Evolutionary conservation across 2,888 invertebrate species (phyloP).

Genomic region (Bombylius major): DNA sequence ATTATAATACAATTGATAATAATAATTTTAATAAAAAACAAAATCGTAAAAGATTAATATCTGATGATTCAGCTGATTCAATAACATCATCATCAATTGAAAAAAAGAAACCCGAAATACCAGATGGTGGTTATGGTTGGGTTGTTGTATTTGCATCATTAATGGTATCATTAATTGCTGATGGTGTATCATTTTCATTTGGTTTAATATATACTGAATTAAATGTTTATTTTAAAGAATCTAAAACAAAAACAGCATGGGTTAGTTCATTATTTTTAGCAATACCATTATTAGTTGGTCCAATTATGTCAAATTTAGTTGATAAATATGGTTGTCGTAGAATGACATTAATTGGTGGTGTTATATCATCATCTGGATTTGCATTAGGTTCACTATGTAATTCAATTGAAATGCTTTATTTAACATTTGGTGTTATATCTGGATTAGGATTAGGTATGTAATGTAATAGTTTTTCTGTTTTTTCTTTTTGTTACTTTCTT

Average conservation of each 20-base stretch:
- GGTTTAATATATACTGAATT: conserved; percentile 80
- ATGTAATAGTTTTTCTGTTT: neutral
- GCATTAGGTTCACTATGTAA: conserved; percentile 57
- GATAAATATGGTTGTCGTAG: conserved; percentile 74
- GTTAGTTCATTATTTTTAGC: conserved; percentile 83
- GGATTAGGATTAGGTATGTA: conserved; percentile 62
- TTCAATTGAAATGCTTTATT: conserved; percentile 63
- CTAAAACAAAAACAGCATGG: conserved; percentile 78
- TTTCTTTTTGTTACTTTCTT: too few species aligned
- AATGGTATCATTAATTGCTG: conserved; percentile 76
- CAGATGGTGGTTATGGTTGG: conserved; percentile 37
- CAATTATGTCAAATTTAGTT: conserved; percentile 70
- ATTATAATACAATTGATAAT: conserved; percentile 10
- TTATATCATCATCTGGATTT: conserved; percentile 63
- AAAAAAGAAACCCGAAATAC: conserved; percentile 33
- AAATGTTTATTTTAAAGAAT: conserved; percentile 63
- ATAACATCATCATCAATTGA: conserved; percentile 24
- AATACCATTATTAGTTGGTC: conserved; percentile 74
- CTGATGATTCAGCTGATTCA: conserved; percentile 31
- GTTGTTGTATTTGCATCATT: conserved; percentile 72
- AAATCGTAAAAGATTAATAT: conserved; percentile 29
- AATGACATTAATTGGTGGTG: conserved; percentile 62
- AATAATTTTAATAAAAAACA: conserved; percentile 18
- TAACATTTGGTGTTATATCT: conserved; percentile 75
- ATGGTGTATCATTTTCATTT: conserved; percentile 87